Conservation (phyloP, 2,888 invertebrate species). For the Nomada ferruginata region DNA sequence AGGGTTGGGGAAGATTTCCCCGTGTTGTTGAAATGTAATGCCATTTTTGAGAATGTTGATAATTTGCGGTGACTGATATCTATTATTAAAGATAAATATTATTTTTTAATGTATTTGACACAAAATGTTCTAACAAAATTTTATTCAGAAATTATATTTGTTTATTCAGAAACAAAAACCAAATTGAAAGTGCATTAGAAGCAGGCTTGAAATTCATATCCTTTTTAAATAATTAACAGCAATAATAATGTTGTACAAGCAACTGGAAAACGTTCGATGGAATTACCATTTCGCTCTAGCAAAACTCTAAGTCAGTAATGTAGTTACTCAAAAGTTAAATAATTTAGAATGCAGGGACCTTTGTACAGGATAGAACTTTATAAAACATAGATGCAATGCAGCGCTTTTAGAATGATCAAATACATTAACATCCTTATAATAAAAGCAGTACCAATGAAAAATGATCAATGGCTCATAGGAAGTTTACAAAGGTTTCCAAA, state of each 20-base stretch:
- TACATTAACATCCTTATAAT: neutral
- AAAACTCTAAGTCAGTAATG: neutral
- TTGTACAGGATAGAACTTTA: no score
- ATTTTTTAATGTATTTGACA: no score
- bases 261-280: neutral
- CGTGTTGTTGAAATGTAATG: no score
- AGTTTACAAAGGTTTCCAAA: neutral
- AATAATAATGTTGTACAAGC: neutral
- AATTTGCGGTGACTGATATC: neutral
- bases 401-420: neutral
- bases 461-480: neutral
- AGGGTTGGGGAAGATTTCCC: neutral
- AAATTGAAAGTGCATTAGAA: no score
- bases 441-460: neutral
- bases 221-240: constrained; percentile 3
- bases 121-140: no score
- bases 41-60: neutral
- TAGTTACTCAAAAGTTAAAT: neutral
- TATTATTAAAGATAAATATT: neutral
- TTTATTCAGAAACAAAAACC: no score
- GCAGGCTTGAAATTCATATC: no score
- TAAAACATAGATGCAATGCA: neutral
- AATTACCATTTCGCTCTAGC: neutral
- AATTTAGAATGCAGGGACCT: neutral
- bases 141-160: no score